Conservation (phyloP, 30 jellyfish, hydroid and myxozoan genomes). For the Pseudorhiza aurosa region DNA sequence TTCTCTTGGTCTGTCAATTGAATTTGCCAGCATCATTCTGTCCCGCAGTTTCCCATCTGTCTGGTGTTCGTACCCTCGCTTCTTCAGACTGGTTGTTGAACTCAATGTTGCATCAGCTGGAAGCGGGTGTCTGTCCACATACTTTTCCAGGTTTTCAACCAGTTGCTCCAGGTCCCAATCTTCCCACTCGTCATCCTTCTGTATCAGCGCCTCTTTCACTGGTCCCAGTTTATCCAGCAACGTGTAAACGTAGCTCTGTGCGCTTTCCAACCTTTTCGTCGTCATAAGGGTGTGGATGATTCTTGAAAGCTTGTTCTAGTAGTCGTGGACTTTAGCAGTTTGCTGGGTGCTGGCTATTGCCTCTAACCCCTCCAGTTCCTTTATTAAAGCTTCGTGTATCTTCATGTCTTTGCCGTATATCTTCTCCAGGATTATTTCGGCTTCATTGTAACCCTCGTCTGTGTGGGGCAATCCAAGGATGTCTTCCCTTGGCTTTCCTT, state of each 20-base stretch:
- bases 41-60: constrained; percentile 52
- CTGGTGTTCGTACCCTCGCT: constrained; percentile 35
- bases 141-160: constrained; percentile 61
- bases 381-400: constrained; percentile 57
- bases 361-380: constrained; percentile 38
- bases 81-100: constrained; percentile 10
- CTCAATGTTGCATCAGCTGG: constrained; percentile 41
- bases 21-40: constrained; percentile 65
- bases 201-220: constrained; percentile 40
- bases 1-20: constrained; percentile 25
- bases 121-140: constrained; percentile 71
- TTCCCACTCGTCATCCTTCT: constrained; percentile 55
- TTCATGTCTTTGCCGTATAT: constrained; percentile 63
- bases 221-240: constrained; percentile 63
- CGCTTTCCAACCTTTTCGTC: constrained; percentile 37
- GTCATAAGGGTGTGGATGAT: constrained; percentile 46
- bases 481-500: constrained; percentile 75
- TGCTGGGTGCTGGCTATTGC: constrained; percentile 38
- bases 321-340: constrained; percentile 26
- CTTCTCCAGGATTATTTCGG: constrained; percentile 42
- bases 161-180: constrained; percentile 64
- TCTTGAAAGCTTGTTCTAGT: constrained; percentile 63
- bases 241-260: constrained; percentile 48
- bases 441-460: constrained; percentile 55
- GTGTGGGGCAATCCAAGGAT: constrained; percentile 66